Percentiles rank a stretch among this genome's conserved stretches.
phyloP scores from a whole-genome alignment of 2,888 invertebrate species.

The Drosophila setosimentum region DNA sequence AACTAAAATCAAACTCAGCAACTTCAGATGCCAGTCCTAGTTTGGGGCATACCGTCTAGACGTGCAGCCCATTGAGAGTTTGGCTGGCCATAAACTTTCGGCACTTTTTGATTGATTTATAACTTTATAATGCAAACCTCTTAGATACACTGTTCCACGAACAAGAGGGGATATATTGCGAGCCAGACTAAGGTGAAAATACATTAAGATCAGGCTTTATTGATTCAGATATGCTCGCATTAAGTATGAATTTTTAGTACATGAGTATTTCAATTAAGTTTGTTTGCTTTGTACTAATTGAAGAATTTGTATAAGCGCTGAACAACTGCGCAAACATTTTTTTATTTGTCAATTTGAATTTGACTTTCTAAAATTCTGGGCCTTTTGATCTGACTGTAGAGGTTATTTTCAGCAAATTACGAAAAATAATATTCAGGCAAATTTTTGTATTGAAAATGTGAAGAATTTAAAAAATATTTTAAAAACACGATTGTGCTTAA shows the following conservation, averaged over 20 bases:
- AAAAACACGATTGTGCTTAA: background rate
- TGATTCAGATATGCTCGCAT: background rate
- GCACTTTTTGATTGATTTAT: slow-evolving; percentile 19
- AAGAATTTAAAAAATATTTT: background rate
- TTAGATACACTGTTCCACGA: slow-evolving; percentile 1
- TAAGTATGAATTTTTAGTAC: background rate
- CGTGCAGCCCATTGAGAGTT: slow-evolving; percentile 28
- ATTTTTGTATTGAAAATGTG: no score
- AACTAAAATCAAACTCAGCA: slow-evolving; percentile 35
- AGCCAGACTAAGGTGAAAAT: background rate
- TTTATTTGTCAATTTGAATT: no score
- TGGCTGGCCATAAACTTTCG: slow-evolving; percentile 26
- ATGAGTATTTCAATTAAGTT: background rate
- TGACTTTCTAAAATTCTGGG: no score
- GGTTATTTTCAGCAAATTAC: no score
- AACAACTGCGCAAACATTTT: no score
- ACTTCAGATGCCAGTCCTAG: slow-evolving; percentile 10
- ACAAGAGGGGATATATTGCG: background rate
- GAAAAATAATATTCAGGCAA: no score
- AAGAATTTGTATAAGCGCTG: no score
- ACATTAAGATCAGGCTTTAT: background rate
- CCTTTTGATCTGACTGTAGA: no score
- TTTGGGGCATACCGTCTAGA: slow-evolving; percentile 34
- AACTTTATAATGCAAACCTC: background rate
- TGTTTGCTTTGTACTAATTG: background rate